Base-by-base conservation (phyloP, 2,113 vertebrate genomes). In the Myanophis thanlyinensis region DNA sequence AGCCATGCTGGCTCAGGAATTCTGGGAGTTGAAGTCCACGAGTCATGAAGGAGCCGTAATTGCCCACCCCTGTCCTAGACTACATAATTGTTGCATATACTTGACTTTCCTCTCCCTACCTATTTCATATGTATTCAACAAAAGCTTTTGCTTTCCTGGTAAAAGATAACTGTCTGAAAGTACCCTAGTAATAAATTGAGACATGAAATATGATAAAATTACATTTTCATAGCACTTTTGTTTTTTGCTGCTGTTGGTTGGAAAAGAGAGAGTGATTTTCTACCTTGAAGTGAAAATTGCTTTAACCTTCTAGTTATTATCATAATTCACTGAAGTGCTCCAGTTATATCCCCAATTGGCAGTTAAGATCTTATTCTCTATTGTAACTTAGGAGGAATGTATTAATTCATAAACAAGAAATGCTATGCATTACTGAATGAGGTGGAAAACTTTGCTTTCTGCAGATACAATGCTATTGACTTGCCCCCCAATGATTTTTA, bases 381-480 rank as follows among this genome's bases (percentile, higher is more conserved):
- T 91, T 95, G 94, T 92, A 94, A 94, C 89, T 87, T 94, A 96
- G 92, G 73, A 89, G 94, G 87, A 95, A 91, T 89, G 86, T 92
- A 95, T 96, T 94, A 92, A 88, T 93, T 94, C 88, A 92, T 88
- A 52, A 95, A 94, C 95, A 73, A 96, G 62, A 88, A 95, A 90
- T 95, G 93, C 80, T 85, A 27, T 90, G 22, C 23, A 44, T 89
- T 85, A 87, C 51, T 89, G 91, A 91, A 73, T 35, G 89, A 62
- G n/a, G 35, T 87, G 91, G 92, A 90, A 35, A 18, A 52, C 10
- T 85, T 49, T 30, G 22, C 12, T 93, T 93, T 92, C 30, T 9
- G 10, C 91, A 18, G 2, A 85, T 91, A 91, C 90, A 56, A 93
- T 86, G 13, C 51, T 48, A 2, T 80, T 73, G 52, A 44, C 5